Evolutionary conservation across 2,113 vertebrate genomes (phyloP), one percentile per base, ranked within the genome.

Genomic region (Ceratotherium simum): DNA sequence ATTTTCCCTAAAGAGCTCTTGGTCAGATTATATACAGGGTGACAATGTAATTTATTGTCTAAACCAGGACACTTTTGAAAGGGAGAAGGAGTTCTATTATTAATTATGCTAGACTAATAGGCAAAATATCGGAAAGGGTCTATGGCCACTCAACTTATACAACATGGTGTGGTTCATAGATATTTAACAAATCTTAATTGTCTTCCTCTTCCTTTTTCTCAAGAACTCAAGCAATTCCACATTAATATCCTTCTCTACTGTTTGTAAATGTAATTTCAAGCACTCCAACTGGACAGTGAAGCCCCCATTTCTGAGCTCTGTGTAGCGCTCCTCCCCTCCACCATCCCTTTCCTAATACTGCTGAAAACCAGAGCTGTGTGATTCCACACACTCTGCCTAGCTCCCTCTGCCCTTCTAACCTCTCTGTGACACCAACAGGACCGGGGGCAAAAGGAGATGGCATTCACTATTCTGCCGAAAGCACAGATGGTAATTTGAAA

Each of bases 401-500:
- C 21, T 81, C 10, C 9, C 25, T 81, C 67, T 31, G 31, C 62
- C 75, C 60, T 90, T 42, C 36, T 48, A 75, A 69, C 54, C 76
- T 51, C 54, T 7, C 33, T 21, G 36, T 78, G 93, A 84, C n/a
- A 81, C 39, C 95, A 80, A 78, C 48, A 27, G 29, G 76, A 51
- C 3, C 48, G 17, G 48, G 14, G 4, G 31, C 82, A 54, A 95
- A 96, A 91, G 79, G 70, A 97, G 90, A 81, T 95, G 96, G 25
- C 70, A 96, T 72, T 79, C 39, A 94, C 46, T n/a, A 64, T 95
- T 97, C 96, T 42, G 89, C 86, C 60, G 0, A 87, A 72, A 70
- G 90, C 69, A 64, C 76, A 98, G 51, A 90, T 94, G 96, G 81
- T 51, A 95, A 82, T 51, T 80, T 31, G 42, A 97, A 97, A 95